phyloP scores from a whole-genome alignment of 1,140 invertebrate genomes.

The Anastrepha ludens region DNA sequence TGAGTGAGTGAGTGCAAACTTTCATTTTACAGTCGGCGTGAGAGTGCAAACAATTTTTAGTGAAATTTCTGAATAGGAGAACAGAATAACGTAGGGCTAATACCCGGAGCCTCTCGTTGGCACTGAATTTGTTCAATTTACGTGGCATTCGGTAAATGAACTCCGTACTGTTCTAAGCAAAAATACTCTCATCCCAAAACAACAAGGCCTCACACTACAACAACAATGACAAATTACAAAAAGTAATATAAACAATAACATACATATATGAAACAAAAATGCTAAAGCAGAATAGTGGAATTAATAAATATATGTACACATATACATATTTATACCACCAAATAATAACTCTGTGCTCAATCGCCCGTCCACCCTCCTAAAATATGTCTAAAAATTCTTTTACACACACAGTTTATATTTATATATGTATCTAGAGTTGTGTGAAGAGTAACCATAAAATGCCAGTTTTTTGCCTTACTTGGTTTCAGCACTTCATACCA shows the following conservation, averaged over 20 bases:
- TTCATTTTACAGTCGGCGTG: slow-evolving; percentile 59
- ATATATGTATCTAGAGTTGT: background rate
- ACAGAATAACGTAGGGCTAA: slow-evolving; percentile 61
- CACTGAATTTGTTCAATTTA: background rate
- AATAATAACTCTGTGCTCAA: slow-evolving; percentile 3
- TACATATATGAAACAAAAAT: background rate
- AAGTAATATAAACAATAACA: background rate
- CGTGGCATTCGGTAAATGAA: background rate
- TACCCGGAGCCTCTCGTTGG: background rate
- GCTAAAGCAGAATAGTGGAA: background rate
- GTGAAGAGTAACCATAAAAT: background rate
- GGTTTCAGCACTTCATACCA: background rate
- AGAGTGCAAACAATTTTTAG: slow-evolving; percentile 74
- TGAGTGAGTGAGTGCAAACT: background rate
- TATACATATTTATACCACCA: background rate
- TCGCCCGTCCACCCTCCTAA: background rate
- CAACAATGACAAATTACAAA: slow-evolving; percentile 10
- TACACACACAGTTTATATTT: background rate
- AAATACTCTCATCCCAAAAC: background rate
- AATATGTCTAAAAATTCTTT: background rate
- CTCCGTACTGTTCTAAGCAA: background rate
- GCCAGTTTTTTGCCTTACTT: background rate
- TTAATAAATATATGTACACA: background rate
- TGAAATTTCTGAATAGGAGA: slow-evolving; percentile 74
- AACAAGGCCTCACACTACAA: slow-evolving; percentile 1